These are phyloP conservation scores for Griposia aprilina DNA, from an alignment of 2,888 invertebrate genomes.

Conservation along the genomic window DNA sequence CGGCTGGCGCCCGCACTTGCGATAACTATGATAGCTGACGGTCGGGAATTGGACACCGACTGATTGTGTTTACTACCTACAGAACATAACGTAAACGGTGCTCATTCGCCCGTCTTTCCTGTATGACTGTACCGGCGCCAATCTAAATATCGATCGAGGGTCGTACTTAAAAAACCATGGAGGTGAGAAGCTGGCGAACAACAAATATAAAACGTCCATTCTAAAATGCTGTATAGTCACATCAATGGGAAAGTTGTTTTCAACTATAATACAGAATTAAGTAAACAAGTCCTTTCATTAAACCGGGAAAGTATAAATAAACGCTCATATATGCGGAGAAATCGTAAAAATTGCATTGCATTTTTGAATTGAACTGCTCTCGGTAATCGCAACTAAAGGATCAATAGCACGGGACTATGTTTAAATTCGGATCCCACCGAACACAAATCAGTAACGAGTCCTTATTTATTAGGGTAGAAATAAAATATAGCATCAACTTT, in stretches of 20 bases:
- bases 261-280: constrained; percentile 9
- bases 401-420: constrained; percentile 49
- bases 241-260: not conserved
- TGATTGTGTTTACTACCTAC: constrained; percentile 65
- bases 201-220: not conserved
- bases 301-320: constrained; percentile 9
- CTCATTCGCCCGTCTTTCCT: constrained; percentile 44
- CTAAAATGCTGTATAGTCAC: not conserved
- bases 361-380: constrained; percentile 31
- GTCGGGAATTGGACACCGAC: constrained; percentile 64
- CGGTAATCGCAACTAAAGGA: constrained; percentile 44
- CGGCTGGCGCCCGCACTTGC: constrained; percentile 39
- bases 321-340: constrained; percentile 4
- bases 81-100: constrained; percentile 58
- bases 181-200: constrained; percentile 21
- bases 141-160: constrained; percentile 48
- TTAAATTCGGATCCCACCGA: constrained; percentile 60
- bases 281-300: constrained; percentile 16
- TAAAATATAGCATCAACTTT: constrained; percentile 69
- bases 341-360: constrained; percentile 29
- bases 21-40: constrained; percentile 67
- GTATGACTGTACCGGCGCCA: constrained; percentile 32
- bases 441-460: constrained; percentile 67
- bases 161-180: constrained; percentile 39
- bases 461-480: constrained; percentile 69